Base-by-base conservation (phyloP, 2,113 vertebrate genomes). In the Nibea albiflora region DNA sequence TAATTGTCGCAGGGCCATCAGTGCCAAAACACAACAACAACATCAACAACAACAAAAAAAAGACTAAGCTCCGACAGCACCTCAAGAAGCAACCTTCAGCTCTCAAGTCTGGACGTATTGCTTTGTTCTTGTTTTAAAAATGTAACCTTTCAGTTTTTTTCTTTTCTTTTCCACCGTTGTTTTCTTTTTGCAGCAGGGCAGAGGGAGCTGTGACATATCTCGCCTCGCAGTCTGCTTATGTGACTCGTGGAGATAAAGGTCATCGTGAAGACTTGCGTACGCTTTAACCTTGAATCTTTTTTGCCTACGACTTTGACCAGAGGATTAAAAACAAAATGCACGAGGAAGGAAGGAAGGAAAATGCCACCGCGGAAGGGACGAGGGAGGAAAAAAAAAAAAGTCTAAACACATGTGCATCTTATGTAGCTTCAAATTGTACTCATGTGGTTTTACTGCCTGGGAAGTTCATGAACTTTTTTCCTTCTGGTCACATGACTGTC, bases 11-110 rank as follows among this genome's bases (percentile, higher is more conserved):
- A n/a, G 70, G 79, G 84, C 78, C 60, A 16, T 57, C 70, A 19
- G 89, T 90, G 92, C 92, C 90, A 94, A 94, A 93, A 87, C 67
- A 72, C 58, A 71, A 64, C 28, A 46, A 47, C 20, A 42, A 67
- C 24, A 56, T 22, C 24, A 79, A 65, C 16, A 31, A 44, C 31
- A 35, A 46, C 11, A 2, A 70, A 75, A 88, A 53, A 35, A 69
- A 74, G 39, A 88, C 64, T 35, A 5, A 24, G 50, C 73, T 86
- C 68, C 31, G 20, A 70, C 69, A 54, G 62, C 84, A 85, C 89
- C 83, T 88, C 85, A 82, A 78, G 58, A 88, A 82, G 67, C 82
- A 83, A 83, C 86, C 44, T 86, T 78, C 52, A 80, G 82, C 39
- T 69, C 78, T 85, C 79, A 76, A 56, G 63, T 78, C 81, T 74